Conservation (phyloP, 1,140 invertebrate genomes). For the Mycetomoellerius zeteki region DNA sequence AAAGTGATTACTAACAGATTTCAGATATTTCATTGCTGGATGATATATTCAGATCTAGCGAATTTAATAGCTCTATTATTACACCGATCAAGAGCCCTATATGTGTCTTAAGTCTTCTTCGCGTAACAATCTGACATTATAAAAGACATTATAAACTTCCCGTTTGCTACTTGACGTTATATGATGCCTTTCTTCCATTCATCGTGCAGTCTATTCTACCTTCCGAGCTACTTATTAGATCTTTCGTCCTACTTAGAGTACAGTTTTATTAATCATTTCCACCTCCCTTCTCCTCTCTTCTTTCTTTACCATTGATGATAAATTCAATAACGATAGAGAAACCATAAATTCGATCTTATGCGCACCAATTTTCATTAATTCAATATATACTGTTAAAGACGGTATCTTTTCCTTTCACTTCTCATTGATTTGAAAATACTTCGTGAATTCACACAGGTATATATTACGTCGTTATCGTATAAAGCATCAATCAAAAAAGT, state of each 20-base stretch:
- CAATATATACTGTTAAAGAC: background rate
- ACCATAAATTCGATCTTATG: constrained; percentile 19
- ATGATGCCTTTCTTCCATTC: constrained; percentile 72
- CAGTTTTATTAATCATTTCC: constrained; percentile 72
- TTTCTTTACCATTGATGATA: background rate
- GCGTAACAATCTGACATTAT: constrained; percentile 73
- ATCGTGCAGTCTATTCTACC: constrained; percentile 70
- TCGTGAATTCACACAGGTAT: no score
- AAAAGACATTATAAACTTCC: constrained; percentile 63
- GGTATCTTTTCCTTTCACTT: background rate
- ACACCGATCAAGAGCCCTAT: constrained; percentile 67
- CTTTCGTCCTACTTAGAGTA: constrained; percentile 62
- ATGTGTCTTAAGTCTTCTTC: constrained; percentile 45
- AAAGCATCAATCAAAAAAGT: constrained; percentile 1
- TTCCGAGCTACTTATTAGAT: constrained; percentile 70
- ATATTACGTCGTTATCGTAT: background rate
- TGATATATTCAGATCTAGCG: constrained; percentile 31
- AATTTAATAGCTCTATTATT: constrained; percentile 72
- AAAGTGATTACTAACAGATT: constrained; percentile 13
- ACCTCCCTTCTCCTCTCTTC: background rate
- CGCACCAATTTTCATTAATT: constrained; percentile 42
- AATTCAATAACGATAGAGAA: constrained; percentile 50
- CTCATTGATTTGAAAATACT: background rate
- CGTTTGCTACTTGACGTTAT: constrained; percentile 70
- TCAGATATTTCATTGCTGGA: constrained; percentile 37